These are phyloP conservation scores for Cheilosia vulpina DNA, from an alignment of 2,888 invertebrate genomes.

Conservation along the genomic window DNA sequence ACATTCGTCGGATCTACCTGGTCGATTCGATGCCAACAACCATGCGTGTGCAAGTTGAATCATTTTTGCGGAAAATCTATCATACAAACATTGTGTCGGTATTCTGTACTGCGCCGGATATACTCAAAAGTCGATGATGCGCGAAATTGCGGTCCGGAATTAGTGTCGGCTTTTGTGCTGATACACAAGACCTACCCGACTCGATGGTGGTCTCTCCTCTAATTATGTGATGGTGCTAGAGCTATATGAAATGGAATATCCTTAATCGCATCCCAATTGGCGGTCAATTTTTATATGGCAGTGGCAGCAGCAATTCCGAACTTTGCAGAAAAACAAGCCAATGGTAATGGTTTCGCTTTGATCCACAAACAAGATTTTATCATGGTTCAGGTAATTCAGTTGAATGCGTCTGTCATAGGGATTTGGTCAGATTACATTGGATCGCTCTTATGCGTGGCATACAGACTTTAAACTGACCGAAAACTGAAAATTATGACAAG, in stretches of 20 bases:
- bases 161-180: constrained; percentile 57
- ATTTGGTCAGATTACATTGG: not conserved
- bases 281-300: constrained; percentile 9
- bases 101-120: not conserved
- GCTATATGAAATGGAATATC: constrained; percentile 47
- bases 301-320: not conserved
- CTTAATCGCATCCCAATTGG: constrained; percentile 43
- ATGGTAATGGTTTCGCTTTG: not conserved
- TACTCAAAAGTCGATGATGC: constrained; percentile 40
- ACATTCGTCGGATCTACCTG: constrained; percentile 22
- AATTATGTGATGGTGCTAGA: constrained; percentile 42
- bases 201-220: constrained; percentile 49
- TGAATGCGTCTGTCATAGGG: constrained; percentile 7
- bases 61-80: constrained; percentile 1
- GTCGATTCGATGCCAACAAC: not conserved
- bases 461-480: not conserved
- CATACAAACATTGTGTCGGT: not conserved
- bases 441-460: not conserved
- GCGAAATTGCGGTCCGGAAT: constrained; percentile 55
- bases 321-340: constrained; percentile 15
- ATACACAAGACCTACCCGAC: constrained; percentile 39
- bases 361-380: constrained; percentile 17
- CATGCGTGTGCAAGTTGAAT: constrained; percentile 10
- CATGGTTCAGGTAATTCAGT: constrained; percentile 10
- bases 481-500: not conserved